Evolutionary conservation across 2,113 vertebrate species (phyloP).

Genomic region (Grammomys dolichurus): DNA sequence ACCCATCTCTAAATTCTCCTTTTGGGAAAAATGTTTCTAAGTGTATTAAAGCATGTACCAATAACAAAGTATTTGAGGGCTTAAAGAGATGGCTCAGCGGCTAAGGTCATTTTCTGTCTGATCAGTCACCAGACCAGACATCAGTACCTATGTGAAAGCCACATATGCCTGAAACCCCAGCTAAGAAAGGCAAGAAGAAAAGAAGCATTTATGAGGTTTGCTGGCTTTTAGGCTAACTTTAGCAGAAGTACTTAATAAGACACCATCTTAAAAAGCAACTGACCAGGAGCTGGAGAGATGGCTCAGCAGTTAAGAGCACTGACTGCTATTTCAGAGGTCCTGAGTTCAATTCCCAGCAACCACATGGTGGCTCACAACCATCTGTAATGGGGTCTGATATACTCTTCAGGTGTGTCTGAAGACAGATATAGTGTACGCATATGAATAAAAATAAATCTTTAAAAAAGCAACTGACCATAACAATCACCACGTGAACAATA

Average conservation of each 20-base stretch:
- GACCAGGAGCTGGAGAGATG: too few relatives aligned
- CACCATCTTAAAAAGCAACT: neutral
- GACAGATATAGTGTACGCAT: too few relatives aligned
- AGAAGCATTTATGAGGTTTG: neutral
- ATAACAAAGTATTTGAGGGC: neutral
- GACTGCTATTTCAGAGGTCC: too few relatives aligned
- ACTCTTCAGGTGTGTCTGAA: too few relatives aligned
- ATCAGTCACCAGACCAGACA: neutral
- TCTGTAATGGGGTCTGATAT: too few relatives aligned
- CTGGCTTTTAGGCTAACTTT: neutral
- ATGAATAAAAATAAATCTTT: too few relatives aligned
- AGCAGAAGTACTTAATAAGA: neutral
- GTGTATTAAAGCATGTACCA: slow-evolving; percentile 5
- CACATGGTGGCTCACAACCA: too few relatives aligned
- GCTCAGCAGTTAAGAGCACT: too few relatives aligned
- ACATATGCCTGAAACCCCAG: neutral
- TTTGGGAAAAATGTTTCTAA: neutral
- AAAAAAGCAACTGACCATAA: neutral
- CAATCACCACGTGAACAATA: neutral
- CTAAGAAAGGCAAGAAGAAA: too few relatives aligned
- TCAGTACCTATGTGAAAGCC: neutral
- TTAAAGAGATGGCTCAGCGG: neutral
- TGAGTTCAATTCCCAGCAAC: too few relatives aligned
- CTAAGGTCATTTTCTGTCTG: neutral
- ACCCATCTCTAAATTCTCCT: too few relatives aligned